Evolutionary conservation across 1,140 invertebrate genomes (phyloP).

Genomic region (Hyposmocoma kahamanoa): DNA sequence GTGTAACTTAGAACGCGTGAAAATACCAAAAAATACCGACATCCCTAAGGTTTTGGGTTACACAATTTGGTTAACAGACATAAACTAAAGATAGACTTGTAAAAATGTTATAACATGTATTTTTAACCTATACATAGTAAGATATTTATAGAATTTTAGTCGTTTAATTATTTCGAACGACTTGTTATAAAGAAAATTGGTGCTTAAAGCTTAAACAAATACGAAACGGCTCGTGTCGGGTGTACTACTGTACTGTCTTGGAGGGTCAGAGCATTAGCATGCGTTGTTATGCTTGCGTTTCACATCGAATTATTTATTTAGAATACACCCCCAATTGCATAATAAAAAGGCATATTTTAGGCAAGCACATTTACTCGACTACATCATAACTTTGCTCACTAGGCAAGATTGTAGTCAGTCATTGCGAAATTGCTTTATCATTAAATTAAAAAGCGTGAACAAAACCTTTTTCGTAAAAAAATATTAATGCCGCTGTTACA

Average conservation of each 20-base stretch:
- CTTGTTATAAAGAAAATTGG: constrained; percentile 74
- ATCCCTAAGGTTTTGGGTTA: too few relatives aligned
- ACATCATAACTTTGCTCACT: too few relatives aligned
- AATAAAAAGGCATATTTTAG: too few relatives aligned
- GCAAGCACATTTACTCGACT: too few relatives aligned
- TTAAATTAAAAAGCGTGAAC: too few relatives aligned
- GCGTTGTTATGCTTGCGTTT: constrained; percentile 63
- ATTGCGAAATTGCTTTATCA: too few relatives aligned
- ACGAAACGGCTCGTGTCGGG: constrained; percentile 46
- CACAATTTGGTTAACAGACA: constrained; percentile 42
- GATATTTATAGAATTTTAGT: constrained; percentile 74
- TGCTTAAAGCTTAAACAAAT: constrained; percentile 73
- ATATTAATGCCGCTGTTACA: constrained; percentile 16
- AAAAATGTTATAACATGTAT: constrained; percentile 73
- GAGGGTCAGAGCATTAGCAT: constrained; percentile 63
- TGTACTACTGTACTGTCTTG: constrained; percentile 70
- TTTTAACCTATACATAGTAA: constrained; percentile 74
- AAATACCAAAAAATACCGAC: too few relatives aligned
- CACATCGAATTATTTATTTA: constrained; percentile 38
- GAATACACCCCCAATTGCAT: too few relatives aligned
- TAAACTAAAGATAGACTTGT: constrained; percentile 67
- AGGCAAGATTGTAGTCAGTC: too few relatives aligned
- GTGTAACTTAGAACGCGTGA: neutral
- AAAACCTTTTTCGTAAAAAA: too few relatives aligned
- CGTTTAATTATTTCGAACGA: constrained; percentile 74